These are phyloP conservation scores for Sebastiscus albofasciatus DNA, from an alignment of 2,797 vertebrate genomes.

Conservation along the genomic window DNA sequence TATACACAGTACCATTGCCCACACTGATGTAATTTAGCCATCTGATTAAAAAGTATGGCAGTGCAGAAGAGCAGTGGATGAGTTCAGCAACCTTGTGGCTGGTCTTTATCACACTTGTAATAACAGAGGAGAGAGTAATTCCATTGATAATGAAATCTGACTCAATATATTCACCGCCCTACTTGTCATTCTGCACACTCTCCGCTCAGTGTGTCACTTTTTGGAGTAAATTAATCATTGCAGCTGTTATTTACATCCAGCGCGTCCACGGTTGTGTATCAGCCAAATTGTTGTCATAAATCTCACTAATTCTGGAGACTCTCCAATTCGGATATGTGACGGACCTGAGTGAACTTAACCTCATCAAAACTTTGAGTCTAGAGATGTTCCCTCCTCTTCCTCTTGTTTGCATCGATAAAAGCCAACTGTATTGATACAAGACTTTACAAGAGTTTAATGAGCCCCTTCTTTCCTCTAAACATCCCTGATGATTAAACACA, in stretches of 20 bases:
- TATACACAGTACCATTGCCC: not conserved
- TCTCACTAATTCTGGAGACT: slow-evolving; percentile 51
- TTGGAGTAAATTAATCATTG: slow-evolving; percentile 74
- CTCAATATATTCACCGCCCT: slow-evolving; percentile 57
- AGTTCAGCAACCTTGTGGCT: slow-evolving; percentile 58
- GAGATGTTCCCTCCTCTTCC: slow-evolving; percentile 10
- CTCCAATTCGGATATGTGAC: slow-evolving; percentile 36
- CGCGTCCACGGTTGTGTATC: slow-evolving; percentile 60
- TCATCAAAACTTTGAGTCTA: slow-evolving; percentile 42
- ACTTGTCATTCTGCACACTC: slow-evolving; percentile 61
- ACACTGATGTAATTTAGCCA: slow-evolving; percentile 46
- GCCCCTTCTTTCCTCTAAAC: slow-evolving; percentile 45
- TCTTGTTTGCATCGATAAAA: slow-evolving; percentile 42
- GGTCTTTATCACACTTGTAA: slow-evolving; percentile 59
- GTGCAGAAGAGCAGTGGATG: slow-evolving; percentile 37
- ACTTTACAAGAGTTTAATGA: slow-evolving; percentile 61
- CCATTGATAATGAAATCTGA: slow-evolving; percentile 78
- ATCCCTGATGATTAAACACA: slow-evolving; percentile 65
- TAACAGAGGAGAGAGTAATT: slow-evolving; percentile 74
- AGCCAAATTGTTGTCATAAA: slow-evolving; percentile 68
- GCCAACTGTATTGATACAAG: slow-evolving; percentile 23
- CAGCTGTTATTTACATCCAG: slow-evolving; percentile 76
- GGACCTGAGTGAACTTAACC: slow-evolving; percentile 9
- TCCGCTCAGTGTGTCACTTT: slow-evolving; percentile 63
- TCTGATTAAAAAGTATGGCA: slow-evolving; percentile 44